These are phyloP conservation scores for Gopherus flavomarginatus DNA, from an alignment of 2,113 vertebrate species.

Conservation along the genomic window DNA sequence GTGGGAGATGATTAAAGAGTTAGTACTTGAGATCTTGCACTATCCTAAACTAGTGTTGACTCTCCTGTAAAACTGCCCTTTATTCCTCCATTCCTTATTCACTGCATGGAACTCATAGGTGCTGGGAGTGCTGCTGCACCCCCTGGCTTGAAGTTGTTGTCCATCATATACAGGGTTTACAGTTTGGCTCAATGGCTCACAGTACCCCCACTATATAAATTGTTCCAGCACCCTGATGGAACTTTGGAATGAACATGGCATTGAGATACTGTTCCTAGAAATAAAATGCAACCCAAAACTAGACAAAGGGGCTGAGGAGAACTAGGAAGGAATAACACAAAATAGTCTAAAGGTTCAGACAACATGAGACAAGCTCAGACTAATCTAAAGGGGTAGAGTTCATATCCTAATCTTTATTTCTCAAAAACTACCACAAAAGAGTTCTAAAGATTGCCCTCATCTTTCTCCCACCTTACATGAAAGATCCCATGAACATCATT, in stretches of 20 bases:
- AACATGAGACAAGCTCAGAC: not conserved
- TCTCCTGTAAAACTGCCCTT: not conserved
- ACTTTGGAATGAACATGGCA: not conserved
- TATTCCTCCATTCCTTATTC: not conserved
- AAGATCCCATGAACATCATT: not conserved
- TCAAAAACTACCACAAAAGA: not conserved
- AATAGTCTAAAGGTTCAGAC: not conserved
- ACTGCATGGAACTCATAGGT: not conserved
- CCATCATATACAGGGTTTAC: too few relatives aligned
- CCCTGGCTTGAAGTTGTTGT: too few relatives aligned
- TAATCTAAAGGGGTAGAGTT: not conserved
- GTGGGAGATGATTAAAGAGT: not conserved
- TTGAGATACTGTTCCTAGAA: not conserved
- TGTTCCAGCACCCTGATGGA: not conserved
- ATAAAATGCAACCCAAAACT: not conserved
- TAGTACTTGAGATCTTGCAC: not conserved
- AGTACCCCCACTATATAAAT: too few relatives aligned
- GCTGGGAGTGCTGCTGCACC: too few relatives aligned
- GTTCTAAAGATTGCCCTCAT: not conserved
- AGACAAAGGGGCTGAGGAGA: not conserved
- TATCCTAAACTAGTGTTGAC: not conserved
- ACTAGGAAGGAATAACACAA: not conserved
- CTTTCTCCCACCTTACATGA: not conserved
- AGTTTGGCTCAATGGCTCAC: too few relatives aligned
- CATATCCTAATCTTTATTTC: not conserved